Conservation (phyloP, 2,797 vertebrate genomes). For the Microctenopoma lineatum region DNA sequence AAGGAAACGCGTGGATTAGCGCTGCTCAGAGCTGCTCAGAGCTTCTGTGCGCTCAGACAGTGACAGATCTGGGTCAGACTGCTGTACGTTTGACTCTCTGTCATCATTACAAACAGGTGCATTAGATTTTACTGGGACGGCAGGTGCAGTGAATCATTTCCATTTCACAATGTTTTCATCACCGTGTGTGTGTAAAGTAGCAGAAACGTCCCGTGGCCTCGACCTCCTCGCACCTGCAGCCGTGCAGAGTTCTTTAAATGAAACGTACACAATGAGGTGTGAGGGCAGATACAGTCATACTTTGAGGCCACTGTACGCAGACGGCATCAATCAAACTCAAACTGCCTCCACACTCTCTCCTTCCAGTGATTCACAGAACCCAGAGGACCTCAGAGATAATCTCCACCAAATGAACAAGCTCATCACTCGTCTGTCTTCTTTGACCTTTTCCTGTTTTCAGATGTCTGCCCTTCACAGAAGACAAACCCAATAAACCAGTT, state of each 20-base stretch:
- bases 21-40: too few species aligned
- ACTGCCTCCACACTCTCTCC: not conserved
- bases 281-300: too few species aligned
- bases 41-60: not conserved
- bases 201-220: not conserved
- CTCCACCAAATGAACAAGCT: slow-evolving; percentile 11
- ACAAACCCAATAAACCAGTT: not conserved
- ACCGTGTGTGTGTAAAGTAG: not conserved
- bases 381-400: not conserved
- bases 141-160: slow-evolving; percentile 8
- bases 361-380: not conserved
- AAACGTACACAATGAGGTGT: too few species aligned
- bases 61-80: slow-evolving; percentile 46
- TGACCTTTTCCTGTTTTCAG: not conserved
- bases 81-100: slow-evolving; percentile 12
- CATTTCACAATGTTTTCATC: slow-evolving; percentile 11
- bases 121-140: slow-evolving; percentile 2
- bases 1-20: too few species aligned
- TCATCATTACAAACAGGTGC: slow-evolving; percentile 12
- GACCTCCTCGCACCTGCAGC: too few species aligned
- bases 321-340: slow-evolving; percentile 18
- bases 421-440: slow-evolving; percentile 14
- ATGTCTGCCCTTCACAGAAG: slow-evolving; percentile 19
- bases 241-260: too few species aligned
- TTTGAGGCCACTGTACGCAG: not conserved